Evolutionary conservation across 2,888 invertebrate species (phyloP).

Genomic region (Acrobasis suavella): DNA sequence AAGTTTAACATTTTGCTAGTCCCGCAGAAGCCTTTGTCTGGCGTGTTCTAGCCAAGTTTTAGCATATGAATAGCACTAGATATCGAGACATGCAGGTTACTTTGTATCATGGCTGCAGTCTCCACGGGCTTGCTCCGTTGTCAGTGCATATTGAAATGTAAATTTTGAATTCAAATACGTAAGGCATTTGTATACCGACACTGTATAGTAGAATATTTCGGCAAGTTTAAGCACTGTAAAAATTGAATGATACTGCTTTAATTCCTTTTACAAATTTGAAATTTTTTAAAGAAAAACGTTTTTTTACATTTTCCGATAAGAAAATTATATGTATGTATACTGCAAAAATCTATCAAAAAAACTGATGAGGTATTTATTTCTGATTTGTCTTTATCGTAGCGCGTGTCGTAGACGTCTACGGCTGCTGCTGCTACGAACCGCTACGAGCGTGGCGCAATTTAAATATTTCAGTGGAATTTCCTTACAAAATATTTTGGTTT

Average conservation of each 20-base stretch:
- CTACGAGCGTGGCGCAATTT: constrained; percentile 15
- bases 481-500: not conserved
- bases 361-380: constrained; percentile 13
- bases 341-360: constrained; percentile 19
- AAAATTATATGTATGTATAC: too few relatives aligned
- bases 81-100: not conserved
- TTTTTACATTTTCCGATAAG: too few relatives aligned
- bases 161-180: not conserved
- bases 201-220: too few relatives aligned
- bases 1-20: not conserved
- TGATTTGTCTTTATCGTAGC: not conserved
- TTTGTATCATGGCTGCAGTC: not conserved
- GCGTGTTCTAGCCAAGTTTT: not conserved
- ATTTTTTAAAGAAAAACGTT: too few relatives aligned
- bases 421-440: constrained; percentile 12
- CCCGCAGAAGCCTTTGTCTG: not conserved
- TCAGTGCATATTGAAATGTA: not conserved
- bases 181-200: not conserved
- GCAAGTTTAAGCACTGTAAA: not conserved
- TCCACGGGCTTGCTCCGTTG: not conserved
- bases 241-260: not conserved
- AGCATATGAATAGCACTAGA: not conserved
- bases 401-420: constrained; percentile 20
- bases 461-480: constrained; percentile 1
- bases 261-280: too few relatives aligned